phyloP scores from a whole-genome alignment of 64 coral and sea anemone species.

The Stichodactyla mertensii region DNA sequence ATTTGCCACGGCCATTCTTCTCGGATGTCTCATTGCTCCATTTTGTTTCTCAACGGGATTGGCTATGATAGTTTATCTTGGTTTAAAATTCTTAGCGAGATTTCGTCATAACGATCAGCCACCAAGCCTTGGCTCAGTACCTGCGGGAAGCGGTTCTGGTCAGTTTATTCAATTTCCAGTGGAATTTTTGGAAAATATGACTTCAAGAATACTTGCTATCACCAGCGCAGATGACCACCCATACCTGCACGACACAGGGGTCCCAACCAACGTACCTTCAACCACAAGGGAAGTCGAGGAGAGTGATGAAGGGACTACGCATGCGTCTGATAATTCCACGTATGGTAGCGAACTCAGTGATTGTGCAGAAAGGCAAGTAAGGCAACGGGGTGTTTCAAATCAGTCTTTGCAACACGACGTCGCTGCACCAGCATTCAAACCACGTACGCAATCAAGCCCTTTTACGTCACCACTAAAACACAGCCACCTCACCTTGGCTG shows the following conservation, averaged over 20 bases:
- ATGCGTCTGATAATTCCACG: background rate
- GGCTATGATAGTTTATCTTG: background rate
- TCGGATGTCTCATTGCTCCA: background rate
- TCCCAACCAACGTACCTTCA: background rate
- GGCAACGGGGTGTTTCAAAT: background rate
- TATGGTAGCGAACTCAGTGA: constrained; percentile 3
- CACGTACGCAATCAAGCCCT: background rate
- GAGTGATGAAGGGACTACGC: background rate
- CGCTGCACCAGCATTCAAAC: background rate
- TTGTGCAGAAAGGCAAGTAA: constrained; percentile 8
- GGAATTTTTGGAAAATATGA: background rate
- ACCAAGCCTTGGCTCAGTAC: background rate
- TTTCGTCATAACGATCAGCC: background rate
- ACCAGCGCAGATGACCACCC: background rate
- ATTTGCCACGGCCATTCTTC: background rate
- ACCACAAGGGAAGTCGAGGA: background rate
- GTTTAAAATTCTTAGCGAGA: background rate
- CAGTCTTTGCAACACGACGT: background rate
- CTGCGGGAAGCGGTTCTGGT: background rate
- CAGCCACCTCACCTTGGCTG: background rate
- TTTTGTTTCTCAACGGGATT: background rate
- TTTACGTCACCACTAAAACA: background rate
- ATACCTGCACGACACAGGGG: background rate
- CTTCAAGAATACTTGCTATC: background rate
- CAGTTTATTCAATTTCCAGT: background rate